Percentiles rank a stretch among this genome's conserved stretches.
Conservation (phyloP, 1,140 invertebrate species). For the Pseudomyrmex flavicornis region DNA sequence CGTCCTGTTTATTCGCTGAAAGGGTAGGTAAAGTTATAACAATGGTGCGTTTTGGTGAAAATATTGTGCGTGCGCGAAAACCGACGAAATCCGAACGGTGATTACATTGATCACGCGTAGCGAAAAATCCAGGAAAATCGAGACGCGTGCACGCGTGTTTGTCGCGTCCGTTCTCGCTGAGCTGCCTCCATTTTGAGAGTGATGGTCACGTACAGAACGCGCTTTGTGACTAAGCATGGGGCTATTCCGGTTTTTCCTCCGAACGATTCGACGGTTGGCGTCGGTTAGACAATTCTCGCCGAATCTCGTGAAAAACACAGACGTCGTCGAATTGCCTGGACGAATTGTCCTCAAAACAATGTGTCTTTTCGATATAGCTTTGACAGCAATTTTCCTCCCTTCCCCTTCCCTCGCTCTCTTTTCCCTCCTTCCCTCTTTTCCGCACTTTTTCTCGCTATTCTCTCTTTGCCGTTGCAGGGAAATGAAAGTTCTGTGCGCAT, state of each 20-base stretch:
- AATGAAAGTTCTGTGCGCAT: conserved; percentile 79
- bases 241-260: background rate
- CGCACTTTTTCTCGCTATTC: background rate
- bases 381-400: conserved; percentile 1
- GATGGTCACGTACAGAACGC: conserved; percentile 74
- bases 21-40: conserved; percentile 67
- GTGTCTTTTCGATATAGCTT: background rate
- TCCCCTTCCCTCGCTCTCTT: background rate
- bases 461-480: conserved; percentile 37
- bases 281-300: background rate
- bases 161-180: conserved; percentile 43
- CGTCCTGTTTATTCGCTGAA: conserved; percentile 60
- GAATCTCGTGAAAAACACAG: background rate
- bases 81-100: too few species aligned
- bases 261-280: background rate
- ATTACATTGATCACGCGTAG: too few species aligned
- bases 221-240: background rate
- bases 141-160: background rate
- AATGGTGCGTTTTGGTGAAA: background rate
- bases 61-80: background rate
- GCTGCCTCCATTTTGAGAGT: conserved; percentile 80
- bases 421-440: too few species aligned
- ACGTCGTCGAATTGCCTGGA: background rate
- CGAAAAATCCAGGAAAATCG: background rate
- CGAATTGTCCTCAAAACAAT: conserved; percentile 57